phyloP scores from a whole-genome alignment of 2,113 vertebrate genomes.

The Pteruthius melanotis region DNA sequence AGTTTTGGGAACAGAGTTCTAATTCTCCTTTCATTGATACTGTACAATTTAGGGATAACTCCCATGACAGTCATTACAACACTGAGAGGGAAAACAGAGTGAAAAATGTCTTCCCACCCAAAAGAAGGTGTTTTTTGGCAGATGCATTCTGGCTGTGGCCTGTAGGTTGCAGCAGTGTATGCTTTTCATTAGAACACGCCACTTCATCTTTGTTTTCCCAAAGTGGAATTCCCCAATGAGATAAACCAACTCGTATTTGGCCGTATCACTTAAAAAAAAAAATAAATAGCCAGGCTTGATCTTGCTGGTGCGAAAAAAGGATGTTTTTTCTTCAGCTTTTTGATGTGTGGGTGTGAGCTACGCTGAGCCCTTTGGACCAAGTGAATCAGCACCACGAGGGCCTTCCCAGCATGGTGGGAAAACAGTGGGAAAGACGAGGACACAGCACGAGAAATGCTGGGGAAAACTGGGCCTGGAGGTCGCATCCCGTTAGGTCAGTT shows the following conservation, averaged over 20 bases:
- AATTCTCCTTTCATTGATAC: background rate
- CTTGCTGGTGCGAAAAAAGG: background rate
- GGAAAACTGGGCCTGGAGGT: background rate
- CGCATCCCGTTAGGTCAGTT: background rate
- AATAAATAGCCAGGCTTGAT: background rate
- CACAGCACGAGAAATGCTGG: accelerated
- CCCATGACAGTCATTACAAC: background rate
- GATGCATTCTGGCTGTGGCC: background rate
- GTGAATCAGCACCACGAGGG: background rate
- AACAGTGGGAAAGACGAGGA: background rate
- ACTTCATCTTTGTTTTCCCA: background rate
- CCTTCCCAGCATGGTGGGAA: background rate
- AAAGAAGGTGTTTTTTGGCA: background rate
- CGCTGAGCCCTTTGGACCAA: background rate
- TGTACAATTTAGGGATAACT: background rate
- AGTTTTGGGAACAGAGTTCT: background rate
- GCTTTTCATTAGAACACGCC: background rate
- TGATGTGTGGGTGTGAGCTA: background rate
- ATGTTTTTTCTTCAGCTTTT: background rate
- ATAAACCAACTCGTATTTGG: background rate
- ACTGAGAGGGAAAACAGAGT: background rate
- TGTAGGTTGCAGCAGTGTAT: constrained; percentile 58
- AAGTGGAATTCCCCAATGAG: background rate
- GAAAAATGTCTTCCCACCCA: background rate
- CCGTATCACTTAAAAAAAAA: accelerated